These are phyloP conservation scores for Tuberolachnus salignus DNA, from an alignment of 2,888 invertebrate species.

Conservation along the genomic window DNA sequence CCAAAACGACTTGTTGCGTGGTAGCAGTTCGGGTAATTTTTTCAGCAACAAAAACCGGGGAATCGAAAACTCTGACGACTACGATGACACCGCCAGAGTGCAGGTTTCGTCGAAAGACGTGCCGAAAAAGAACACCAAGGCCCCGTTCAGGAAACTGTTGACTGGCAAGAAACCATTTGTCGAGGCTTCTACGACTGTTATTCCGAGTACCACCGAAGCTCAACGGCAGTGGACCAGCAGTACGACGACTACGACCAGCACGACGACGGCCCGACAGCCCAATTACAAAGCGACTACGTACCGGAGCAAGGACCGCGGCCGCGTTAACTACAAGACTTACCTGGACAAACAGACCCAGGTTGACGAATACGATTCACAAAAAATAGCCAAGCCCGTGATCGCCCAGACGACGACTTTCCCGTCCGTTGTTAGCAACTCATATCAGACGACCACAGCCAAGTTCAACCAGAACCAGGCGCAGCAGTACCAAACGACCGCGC, in stretches of 20 bases:
- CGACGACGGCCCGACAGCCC: conserved; percentile 24
- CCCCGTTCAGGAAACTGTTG: conserved; percentile 63
- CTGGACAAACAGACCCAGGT: conserved; percentile 43
- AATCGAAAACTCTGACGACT: conserved; percentile 66
- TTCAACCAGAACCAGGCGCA: not conserved
- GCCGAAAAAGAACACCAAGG: conserved; percentile 63
- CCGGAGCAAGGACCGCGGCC: conserved; percentile 49
- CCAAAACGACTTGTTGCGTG: conserved; percentile 59
- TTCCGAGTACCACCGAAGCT: conserved; percentile 40
- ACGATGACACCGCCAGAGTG: conserved; percentile 61
- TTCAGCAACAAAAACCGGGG: conserved; percentile 72
- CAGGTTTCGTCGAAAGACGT: conserved; percentile 55
- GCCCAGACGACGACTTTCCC: conserved; percentile 5
- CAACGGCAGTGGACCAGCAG: not conserved
- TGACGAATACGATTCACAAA: conserved; percentile 29
- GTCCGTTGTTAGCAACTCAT: not conserved
- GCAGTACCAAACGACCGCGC: conserved; percentile 32
- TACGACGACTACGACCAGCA: conserved; percentile 16
- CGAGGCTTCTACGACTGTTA: conserved; percentile 36
- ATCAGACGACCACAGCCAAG: conserved; percentile 14
- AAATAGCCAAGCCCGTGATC: conserved; percentile 8
- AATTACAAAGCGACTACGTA: conserved; percentile 45
- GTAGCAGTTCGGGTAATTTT: conserved; percentile 77
- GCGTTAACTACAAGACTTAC: conserved; percentile 48
- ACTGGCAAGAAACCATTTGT: conserved; percentile 59